Conservation (phyloP, 23 tunicate genomes). For the Styela plicata region DNA sequence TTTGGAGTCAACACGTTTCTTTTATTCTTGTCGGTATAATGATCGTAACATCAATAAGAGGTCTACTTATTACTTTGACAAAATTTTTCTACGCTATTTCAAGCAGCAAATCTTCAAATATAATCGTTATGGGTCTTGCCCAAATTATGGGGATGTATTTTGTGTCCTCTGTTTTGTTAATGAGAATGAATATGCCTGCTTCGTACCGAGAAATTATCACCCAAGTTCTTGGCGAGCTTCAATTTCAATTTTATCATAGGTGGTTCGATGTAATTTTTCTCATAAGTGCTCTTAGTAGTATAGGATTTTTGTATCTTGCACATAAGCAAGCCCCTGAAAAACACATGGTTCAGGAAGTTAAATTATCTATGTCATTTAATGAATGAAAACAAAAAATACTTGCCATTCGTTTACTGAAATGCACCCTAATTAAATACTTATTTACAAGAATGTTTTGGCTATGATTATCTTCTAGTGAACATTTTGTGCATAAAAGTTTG, state of each 20-base stretch:
- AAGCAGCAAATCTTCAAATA: conserved; percentile 90
- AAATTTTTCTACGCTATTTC: conserved; percentile 99
- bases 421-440: too few relatives aligned
- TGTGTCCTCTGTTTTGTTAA: conserved; percentile 87
- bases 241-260: conserved; percentile 94
- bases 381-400: too few relatives aligned
- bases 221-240: conserved; percentile 88
- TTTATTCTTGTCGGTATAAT: conserved; percentile 89
- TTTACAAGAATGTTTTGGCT: too few relatives aligned
- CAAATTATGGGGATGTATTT: conserved; percentile 99
- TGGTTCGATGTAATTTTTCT: conserved; percentile 98
- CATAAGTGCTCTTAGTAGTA: conserved; percentile 88
- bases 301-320: conserved; percentile 90
- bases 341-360: conserved; percentile 68
- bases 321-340: conserved; percentile 99
- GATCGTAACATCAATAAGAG: conserved; percentile 95
- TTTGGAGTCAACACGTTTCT: conserved; percentile 95
- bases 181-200: conserved; percentile 99
- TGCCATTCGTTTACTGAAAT: too few relatives aligned
- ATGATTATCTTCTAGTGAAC: too few relatives aligned
- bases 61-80: conserved; percentile 84
- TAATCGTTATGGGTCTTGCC: conserved; percentile 93
- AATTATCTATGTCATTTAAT: conserved; percentile 62
- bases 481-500: too few relatives aligned
- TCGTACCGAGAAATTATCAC: conserved; percentile 88